Evolutionary conservation across 2,888 invertebrate species (phyloP).

Genomic region (Drosophila rellima): DNA sequence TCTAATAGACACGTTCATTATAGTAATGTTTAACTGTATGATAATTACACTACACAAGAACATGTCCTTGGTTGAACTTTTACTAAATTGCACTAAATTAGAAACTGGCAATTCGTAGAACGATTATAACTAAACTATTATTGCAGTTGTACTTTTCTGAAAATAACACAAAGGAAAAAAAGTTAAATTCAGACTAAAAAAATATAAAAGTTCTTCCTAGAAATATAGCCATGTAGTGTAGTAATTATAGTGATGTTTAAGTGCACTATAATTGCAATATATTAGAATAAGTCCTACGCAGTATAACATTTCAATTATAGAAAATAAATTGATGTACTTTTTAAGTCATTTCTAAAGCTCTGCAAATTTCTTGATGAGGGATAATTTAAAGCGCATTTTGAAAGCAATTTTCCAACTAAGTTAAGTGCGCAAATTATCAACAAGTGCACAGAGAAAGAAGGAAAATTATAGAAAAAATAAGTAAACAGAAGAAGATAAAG

Average conservation of each 20-base stretch:
- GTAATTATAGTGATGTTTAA: background rate
- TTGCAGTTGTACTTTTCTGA: too few relatives aligned
- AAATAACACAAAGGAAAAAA: too few relatives aligned
- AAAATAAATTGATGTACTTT: slow-evolving; percentile 2
- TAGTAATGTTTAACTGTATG: background rate
- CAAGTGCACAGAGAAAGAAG: slow-evolving; percentile 35
- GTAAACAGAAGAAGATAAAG: slow-evolving; percentile 3
- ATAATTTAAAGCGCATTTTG: slow-evolving; percentile 25
- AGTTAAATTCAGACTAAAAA: background rate
- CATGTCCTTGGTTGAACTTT: too few relatives aligned
- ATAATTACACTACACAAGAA: too few relatives aligned
- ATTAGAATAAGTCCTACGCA: background rate
- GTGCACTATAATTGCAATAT: background rate
- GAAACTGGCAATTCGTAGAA: too few relatives aligned
- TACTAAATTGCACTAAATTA: too few relatives aligned
- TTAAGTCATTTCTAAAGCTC: background rate
- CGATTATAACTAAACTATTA: too few relatives aligned
- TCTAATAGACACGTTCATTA: background rate
- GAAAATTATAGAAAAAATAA: slow-evolving; percentile 8
- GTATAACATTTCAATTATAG: background rate
- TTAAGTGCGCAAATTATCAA: slow-evolving; percentile 45
- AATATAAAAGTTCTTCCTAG: background rate
- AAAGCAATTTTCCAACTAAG: slow-evolving; percentile 42
- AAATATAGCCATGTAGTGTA: background rate
- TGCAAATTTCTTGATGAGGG: slow-evolving; percentile 5